Evolutionary conservation across 2,113 vertebrate genomes (phyloP).

Genomic region (Parotia lawesii): DNA sequence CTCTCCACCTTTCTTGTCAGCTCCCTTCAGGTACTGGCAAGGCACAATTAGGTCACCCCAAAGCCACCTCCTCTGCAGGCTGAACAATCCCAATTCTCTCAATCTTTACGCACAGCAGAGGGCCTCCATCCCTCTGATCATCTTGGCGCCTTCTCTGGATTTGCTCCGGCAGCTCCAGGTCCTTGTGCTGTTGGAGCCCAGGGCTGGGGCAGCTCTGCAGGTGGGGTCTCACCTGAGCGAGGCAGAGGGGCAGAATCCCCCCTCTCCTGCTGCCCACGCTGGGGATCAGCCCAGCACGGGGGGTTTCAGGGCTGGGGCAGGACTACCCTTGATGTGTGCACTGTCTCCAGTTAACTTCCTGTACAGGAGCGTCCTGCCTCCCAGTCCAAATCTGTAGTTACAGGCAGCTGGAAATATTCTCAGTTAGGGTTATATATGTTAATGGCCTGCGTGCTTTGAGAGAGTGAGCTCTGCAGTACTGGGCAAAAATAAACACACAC

Average conservation of each 20-base stretch:
- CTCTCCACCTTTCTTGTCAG: neutral
- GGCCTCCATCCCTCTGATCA: no score
- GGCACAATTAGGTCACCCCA: accelerated
- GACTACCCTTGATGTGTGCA: neutral
- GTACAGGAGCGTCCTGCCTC: accelerated
- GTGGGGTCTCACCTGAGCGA: neutral
- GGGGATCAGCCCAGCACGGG: neutral
- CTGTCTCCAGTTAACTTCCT: neutral
- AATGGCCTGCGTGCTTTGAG: no score
- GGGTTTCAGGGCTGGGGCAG: no score
- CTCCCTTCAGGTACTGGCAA: neutral
- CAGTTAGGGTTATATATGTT: no score
- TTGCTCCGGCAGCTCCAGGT: accelerated
- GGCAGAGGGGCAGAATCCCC: neutral
- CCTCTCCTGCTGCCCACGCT: accelerated
- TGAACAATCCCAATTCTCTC: neutral
- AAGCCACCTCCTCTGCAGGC: neutral
- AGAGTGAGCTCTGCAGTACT: neutral
- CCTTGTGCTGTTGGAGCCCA: neutral
- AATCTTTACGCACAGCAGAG: neutral
- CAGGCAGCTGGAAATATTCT: no score
- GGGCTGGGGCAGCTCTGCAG: neutral
- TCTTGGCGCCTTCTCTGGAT: accelerated
- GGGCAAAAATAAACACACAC: no score
- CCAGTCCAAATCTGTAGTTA: neutral